Percentiles rank a stretch among this genome's conserved stretches.
Evolutionary conservation across 1,140 invertebrate species (phyloP).

Genomic region (Episyrphus balteatus): DNA sequence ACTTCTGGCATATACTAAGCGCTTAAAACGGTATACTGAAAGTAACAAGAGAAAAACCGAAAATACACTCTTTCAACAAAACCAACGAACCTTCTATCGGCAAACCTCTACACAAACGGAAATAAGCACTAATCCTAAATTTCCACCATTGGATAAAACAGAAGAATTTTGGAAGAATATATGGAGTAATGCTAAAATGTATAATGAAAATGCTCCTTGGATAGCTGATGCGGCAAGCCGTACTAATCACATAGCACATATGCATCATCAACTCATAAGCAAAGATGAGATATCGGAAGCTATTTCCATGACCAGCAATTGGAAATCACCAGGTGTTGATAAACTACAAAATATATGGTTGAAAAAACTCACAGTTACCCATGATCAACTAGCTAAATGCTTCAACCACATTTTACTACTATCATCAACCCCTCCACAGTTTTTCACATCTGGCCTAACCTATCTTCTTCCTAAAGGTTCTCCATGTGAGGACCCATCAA

Average conservation of each 20-base stretch:
- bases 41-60: not conserved
- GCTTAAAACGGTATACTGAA: not conserved
- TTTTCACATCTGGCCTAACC: not conserved
- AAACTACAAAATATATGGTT: no score
- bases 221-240: not conserved
- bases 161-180: not conserved
- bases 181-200: not conserved
- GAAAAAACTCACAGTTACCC: not conserved
- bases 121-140: not conserved
- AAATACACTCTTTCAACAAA: not conserved
- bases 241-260: not conserved
- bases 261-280: not conserved
- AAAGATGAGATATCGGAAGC: not conserved
- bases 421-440: not conserved
- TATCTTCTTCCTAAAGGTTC: not conserved
- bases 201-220: not conserved
- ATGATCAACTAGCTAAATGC: not conserved
- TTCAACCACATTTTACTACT: not conserved
- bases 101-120: no score
- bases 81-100: no score
- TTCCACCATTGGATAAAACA: not conserved
- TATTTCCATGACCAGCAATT: constrained; percentile 3
- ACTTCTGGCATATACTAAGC: not conserved
- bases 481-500: not conserved
- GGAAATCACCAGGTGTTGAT: constrained; percentile 6